These are phyloP conservation scores for Chiloscyllium plagiosum DNA, from an alignment of 2,113 vertebrate species.

Conservation along the genomic window DNA sequence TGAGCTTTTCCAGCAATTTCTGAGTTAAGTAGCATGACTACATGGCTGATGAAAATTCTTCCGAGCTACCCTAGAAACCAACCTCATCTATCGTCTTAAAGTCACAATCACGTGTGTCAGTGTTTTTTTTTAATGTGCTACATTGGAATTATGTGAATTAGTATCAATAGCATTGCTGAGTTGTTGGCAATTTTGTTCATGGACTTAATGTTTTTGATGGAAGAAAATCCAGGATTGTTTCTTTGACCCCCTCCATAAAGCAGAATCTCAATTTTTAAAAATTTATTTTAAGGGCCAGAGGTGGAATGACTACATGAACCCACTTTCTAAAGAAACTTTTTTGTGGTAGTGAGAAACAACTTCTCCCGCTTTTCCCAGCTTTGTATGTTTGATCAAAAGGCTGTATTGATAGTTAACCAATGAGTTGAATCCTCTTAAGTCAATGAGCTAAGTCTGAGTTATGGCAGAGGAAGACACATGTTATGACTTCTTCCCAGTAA, in stretches of 20 bases:
- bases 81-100: background rate
- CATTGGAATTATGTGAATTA: background rate
- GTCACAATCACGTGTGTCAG: too few relatives aligned
- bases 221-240: background rate
- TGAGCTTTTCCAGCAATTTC: too few relatives aligned
- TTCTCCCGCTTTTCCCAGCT: background rate
- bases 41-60: background rate
- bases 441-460: background rate
- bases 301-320: background rate
- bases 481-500: background rate
- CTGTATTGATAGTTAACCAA: background rate
- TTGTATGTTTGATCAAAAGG: background rate
- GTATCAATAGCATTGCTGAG: background rate
- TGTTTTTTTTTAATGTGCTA: background rate
- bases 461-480: background rate
- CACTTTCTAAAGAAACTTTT: background rate
- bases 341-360: background rate
- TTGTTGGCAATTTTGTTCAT: background rate
- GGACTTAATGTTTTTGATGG: background rate
- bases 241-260: background rate
- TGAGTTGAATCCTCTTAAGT: background rate
- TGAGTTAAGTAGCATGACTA: background rate
- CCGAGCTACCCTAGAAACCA: background rate
- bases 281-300: background rate
- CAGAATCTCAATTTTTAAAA: background rate